A percentile compares a stretch with the other conserved stretches of the same genome.
Conservation (phyloP, 2,797 vertebrate species). For the Crypturellus tataupa region DNA sequence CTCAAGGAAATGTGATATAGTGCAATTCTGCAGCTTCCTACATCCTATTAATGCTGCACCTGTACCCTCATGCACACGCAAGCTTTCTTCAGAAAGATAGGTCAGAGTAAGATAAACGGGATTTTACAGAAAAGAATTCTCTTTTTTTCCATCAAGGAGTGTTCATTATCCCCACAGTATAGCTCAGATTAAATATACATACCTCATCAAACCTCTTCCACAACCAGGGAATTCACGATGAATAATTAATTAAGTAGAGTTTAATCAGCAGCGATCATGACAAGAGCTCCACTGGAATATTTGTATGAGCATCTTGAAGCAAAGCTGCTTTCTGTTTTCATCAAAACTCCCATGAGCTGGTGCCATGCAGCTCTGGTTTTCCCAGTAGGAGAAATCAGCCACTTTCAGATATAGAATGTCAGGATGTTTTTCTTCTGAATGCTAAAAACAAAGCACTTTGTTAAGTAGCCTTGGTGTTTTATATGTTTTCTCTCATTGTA, state of each 20-base stretch:
- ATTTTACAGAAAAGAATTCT: neutral
- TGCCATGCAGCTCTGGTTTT: neutral
- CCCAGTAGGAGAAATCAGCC: neutral
- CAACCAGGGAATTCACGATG: constrained; percentile 34
- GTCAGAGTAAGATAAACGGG: neutral
- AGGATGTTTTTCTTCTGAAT: neutral
- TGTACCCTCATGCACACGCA: accelerated
- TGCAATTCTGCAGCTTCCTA: neutral
- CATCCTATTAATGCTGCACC: neutral
- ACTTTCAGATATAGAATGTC: neutral
- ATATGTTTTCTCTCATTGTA: neutral
- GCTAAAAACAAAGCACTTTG: neutral
- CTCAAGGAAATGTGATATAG: neutral
- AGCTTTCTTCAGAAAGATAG: neutral
- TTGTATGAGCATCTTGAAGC: neutral
- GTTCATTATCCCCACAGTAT: constrained; percentile 3
- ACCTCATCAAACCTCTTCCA: constrained; percentile 37
- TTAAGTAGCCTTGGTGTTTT: neutral
- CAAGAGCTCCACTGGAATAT: neutral
- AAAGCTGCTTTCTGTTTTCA: constrained; percentile 34
- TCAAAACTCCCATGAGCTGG: neutral
- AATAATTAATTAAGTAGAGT: constrained; percentile 57
- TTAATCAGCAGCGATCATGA: constrained; percentile 48
- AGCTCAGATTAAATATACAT: constrained; percentile 41
- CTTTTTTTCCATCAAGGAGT: neutral